A percentile compares a stretch with the other conserved stretches of the same genome.
These are phyloP conservation scores for Pollicipes pollicipes DNA, from an alignment of 1,140 invertebrate genomes.

Conservation along the genomic window DNA sequence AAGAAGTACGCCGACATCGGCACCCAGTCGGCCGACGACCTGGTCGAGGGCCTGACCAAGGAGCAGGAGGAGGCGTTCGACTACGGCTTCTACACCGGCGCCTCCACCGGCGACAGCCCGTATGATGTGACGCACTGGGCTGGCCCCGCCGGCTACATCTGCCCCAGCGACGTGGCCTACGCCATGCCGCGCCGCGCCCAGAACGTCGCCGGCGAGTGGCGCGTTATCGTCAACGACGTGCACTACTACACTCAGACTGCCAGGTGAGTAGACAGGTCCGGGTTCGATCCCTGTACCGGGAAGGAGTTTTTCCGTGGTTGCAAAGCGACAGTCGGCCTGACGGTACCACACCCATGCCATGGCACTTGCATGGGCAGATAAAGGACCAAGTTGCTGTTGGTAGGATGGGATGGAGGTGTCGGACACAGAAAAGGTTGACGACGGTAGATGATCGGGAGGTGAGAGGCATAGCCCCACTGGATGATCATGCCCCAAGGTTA, in stretches of 20 bases:
- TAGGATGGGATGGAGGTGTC: too few relatives aligned
- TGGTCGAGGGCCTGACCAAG: slow-evolving; percentile 18
- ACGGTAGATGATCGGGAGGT: too few relatives aligned
- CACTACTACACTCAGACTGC: slow-evolving; percentile 22
- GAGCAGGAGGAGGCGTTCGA: slow-evolving; percentile 20
- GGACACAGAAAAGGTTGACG: too few relatives aligned
- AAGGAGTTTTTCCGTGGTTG: too few relatives aligned
- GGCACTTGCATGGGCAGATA: too few relatives aligned
- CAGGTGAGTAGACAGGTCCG: too few relatives aligned
- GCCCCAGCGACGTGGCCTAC: slow-evolving; percentile 26
- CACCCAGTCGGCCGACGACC: slow-evolving; percentile 20
- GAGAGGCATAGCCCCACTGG: too few relatives aligned
- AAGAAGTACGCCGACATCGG: slow-evolving; percentile 21
- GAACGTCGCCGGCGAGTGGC: slow-evolving; percentile 21
- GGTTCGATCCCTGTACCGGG: too few relatives aligned
- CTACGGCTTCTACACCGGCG: slow-evolving; percentile 19
- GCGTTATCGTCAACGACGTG: slow-evolving; percentile 21
- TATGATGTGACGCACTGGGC: slow-evolving; percentile 18
- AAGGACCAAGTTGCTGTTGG: too few relatives aligned
- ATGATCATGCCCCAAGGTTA: too few relatives aligned
- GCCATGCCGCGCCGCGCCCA: slow-evolving; percentile 23
- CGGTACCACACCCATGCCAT: too few relatives aligned
- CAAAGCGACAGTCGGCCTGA: too few relatives aligned
- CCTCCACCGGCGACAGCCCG: slow-evolving; percentile 16
- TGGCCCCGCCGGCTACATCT: slow-evolving; percentile 24